Evolutionary conservation across 2,113 vertebrate genomes (phyloP).

Genomic region (Sander lucioperca): DNA sequence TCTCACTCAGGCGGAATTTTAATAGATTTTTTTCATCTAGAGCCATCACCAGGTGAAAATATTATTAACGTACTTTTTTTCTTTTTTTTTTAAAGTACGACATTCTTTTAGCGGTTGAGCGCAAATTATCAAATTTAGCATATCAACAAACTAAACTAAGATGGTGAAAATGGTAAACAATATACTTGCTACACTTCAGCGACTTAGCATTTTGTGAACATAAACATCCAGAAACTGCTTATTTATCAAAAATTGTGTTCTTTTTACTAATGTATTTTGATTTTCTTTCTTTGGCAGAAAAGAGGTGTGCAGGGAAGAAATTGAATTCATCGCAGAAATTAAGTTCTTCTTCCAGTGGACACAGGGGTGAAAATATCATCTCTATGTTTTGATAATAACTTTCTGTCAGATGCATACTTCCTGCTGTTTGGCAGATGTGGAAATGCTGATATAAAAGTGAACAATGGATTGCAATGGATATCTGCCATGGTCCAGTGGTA

Average conservation of each 20-base stretch:
- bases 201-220: no score
- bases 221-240: neutral
- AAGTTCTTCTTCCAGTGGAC: slow-evolving; percentile 7
- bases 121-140: neutral
- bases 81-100: no score
- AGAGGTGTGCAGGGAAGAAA: slow-evolving; percentile 34
- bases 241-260: slow-evolving; percentile 26
- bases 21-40: no score
- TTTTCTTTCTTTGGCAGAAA: slow-evolving; percentile 54
- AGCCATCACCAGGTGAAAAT: no score
- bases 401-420: slow-evolving; percentile 3
- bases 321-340: slow-evolving; percentile 34
- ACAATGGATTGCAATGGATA: neutral
- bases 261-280: slow-evolving; percentile 40
- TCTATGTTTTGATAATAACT: slow-evolving; percentile 5
- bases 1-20: neutral
- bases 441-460: slow-evolving; percentile 17
- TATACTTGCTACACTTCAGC: neutral
- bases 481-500: slow-evolving; percentile 4
- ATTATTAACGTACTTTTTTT: no score
- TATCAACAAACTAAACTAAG: neutral
- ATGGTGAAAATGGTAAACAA: neutral
- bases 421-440: slow-evolving; percentile 1
- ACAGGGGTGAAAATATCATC: slow-evolving; percentile 22
- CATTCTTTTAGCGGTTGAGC: no score